phyloP scores from a whole-genome alignment of 2,888 invertebrate species.

The Entomobrya proxima region DNA sequence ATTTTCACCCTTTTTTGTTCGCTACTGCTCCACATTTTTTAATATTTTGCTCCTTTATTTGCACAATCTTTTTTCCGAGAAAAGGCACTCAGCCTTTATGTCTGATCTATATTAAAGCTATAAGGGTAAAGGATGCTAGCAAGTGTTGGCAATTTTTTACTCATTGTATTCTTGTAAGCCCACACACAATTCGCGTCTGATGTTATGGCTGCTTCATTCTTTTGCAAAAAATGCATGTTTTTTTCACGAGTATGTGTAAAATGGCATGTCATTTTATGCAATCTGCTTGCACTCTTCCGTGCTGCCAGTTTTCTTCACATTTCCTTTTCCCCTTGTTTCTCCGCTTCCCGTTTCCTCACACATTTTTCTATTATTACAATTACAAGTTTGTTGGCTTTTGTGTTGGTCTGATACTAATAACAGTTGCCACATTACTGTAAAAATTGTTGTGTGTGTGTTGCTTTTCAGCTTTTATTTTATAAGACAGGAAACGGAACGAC shows the following conservation, averaged over 20 bases:
- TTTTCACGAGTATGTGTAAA: not conserved
- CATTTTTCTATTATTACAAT: no score
- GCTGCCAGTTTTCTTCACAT: not conserved
- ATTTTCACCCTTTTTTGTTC: not conserved
- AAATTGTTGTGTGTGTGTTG: no score
- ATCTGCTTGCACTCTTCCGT: not conserved
- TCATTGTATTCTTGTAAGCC: not conserved
- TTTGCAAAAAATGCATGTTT: no score
- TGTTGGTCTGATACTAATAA: not conserved
- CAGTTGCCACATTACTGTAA: not conserved
- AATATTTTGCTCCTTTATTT: not conserved
- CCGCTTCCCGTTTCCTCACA: not conserved
- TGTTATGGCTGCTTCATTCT: not conserved
- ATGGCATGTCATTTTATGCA: constrained; percentile 34
- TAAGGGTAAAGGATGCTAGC: no score
- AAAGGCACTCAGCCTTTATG: no score
- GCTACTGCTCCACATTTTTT: not conserved
- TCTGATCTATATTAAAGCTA: no score
- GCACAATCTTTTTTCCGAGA: no score
- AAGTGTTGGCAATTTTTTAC: no score
- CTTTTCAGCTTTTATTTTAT: no score
- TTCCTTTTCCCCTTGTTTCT: not conserved
- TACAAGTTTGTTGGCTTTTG: no score
- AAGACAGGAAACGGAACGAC: not conserved
- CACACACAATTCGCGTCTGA: not conserved